Evolutionary conservation across 2,797 vertebrate genomes (phyloP), one percentile per base, ranked within the genome.

Genomic region (Acrossocheilus fasciatus): DNA sequence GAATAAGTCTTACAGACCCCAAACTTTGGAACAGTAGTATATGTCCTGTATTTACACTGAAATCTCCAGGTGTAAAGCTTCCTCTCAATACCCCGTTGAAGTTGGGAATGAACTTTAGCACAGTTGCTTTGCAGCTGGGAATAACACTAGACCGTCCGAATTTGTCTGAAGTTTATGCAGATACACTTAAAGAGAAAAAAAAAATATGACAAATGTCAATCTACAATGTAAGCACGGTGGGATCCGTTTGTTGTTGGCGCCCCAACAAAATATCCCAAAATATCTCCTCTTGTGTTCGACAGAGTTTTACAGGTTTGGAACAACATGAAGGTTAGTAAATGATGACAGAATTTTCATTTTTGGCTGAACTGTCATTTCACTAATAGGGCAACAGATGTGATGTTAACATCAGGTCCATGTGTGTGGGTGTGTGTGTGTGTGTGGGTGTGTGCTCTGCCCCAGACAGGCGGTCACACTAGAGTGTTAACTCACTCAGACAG

Each of bases 401-500:
- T 39, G 18, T 77, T 54, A 36, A 77, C 50, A 41, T 78, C 12
- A 39, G 74, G 50, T 11, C 23, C 12, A 5, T 36, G 36, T 54
- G 57, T 34, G 1, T 3, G 34, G 0, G 47, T 30, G 39, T 4
- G 36, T 54, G 57, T 34, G 59, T 69, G 43, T 72, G 59, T 9
- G 12, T 52, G 34, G 10, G 23, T 5, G 1, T 3, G 34, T 0
- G 47, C 6, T 39, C 17, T 11, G 10, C 34, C 34, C 18, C 12
- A 76, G 81, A 72, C 86, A 89, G 78, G 82, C 82, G 39, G 70
- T 73, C 86, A 83, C 43, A 76, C 36, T 1, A n/a, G 50, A 17
- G 59, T 74, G 80, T 86, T 86, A 90, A 81, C 78, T 87, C 36
- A 0, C 59, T 52, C 52, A 75, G 36, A 87, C 80, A 77, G 83